Evolutionary conservation across 2,797 vertebrate genomes (phyloP).

Genomic region (Parambassis ranga): DNA sequence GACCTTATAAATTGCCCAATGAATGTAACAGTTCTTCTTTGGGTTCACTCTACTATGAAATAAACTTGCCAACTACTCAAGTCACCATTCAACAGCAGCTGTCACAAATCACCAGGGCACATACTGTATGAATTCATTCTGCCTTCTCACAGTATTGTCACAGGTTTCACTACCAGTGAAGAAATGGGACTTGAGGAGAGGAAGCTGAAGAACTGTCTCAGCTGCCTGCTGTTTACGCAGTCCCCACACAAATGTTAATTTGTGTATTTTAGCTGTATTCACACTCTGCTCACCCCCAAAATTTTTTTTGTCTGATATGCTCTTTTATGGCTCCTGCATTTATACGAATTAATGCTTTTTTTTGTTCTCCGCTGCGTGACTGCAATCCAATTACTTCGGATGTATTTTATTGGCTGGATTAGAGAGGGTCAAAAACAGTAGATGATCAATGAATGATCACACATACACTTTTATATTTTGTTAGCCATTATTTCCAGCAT

Average conservation of each 20-base stretch:
- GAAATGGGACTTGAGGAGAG: no score
- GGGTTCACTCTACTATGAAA: no score
- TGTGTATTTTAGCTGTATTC: constrained; percentile 18
- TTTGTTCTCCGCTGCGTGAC: background rate
- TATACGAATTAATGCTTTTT: constrained; percentile 11
- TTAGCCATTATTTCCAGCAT: constrained; percentile 37
- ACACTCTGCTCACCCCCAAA: background rate
- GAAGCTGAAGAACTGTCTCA: background rate
- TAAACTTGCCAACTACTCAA: no score
- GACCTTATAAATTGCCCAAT: no score
- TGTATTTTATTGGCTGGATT: constrained; percentile 1
- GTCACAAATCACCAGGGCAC: no score
- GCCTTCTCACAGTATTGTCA: no score
- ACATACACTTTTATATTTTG: background rate
- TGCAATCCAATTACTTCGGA: background rate
- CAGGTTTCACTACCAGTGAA: no score
- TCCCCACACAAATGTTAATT: constrained; percentile 10
- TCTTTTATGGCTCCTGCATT: background rate
- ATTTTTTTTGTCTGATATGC: background rate
- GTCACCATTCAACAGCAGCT: no score
- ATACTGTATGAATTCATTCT: no score
- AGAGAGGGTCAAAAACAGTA: constrained; percentile 1
- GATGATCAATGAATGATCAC: background rate
- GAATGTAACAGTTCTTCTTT: no score
- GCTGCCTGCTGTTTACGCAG: background rate